Base-by-base conservation (phyloP, 35 echinoderm and acorn worm genomes). In the Stichopus chloronotus region DNA sequence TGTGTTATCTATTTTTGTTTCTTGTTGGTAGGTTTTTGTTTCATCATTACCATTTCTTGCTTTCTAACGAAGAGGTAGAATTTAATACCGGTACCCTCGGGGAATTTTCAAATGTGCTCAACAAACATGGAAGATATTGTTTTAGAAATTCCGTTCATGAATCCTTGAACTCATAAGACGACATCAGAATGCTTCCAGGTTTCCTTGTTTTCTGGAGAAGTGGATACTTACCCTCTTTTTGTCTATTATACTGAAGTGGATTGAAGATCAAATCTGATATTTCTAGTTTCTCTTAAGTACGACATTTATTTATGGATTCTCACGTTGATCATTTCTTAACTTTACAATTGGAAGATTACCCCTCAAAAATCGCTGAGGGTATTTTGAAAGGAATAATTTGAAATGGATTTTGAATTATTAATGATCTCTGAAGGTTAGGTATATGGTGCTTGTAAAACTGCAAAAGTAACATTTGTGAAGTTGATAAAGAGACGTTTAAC, bases 31-130 rank as follows among this genome's bases (percentile, higher is more conserved):
- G 80, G 80, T 57, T 89, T 63, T 24, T 89, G 87, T 89, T 89
- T 54, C 87, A 89, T 89, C 87, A 89, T 89, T 89, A 89, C 59
- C 87, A 89, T 89, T 59, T 89, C 59, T 89, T 25, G 61, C 71
- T 89, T 89, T 24, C 30, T 60, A 61, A 89, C 71, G 87, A 89
- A 63, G 87, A 89, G 87, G 59, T 89, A 63, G 87, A 89, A 89
- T 89, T 89, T 89, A 89, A 89, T 89, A 89, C 87, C 60, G 24
- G 30, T 25, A 89, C 87, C 87, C 24, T 63, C 57, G 21, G 87
- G 87, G 87, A 89, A 43, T 65, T 89, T 72, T 19, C n/a, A 22
- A 89, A 89, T 72, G 65, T 89, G 25, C 87, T 89, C 59, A 25
- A 89, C 57, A 63, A 89, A 89, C 87, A 89, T 89, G 87, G 60